Evolutionary conservation across 1,140 invertebrate genomes (phyloP), one percentile per base, ranked within the genome.

Genomic region (Myzus persicae): DNA sequence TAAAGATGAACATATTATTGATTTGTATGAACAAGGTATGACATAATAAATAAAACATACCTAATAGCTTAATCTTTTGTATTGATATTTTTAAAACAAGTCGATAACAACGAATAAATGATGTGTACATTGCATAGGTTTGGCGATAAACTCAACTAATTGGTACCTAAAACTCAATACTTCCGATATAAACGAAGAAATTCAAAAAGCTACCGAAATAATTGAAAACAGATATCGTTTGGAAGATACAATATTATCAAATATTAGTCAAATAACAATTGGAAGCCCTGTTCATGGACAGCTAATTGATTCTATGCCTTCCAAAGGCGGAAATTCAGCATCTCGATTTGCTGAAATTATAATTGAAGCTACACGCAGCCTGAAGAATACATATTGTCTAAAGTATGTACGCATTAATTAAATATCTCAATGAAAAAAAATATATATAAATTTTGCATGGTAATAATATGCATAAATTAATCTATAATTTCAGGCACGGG

Each of bases 291-390:
- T 96, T 36, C 95, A 96, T 88, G 96, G 96, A 18, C 95, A 97
- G 91, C 95, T 96, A n/a, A 96, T 97, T 44, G 95, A 96, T 76
- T 96, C 96, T 0, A 95, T 95, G 84, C 96, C 97, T 22, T 94
- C 95, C 8, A 96, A 96, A 93, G 96, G 96, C 40, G 95, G 97
- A 94, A 94, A 96, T 46, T 96, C 96, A 94, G 96, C 96, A n/a
- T 93, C 81, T 51, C 95, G 95, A 90, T 96, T 96, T 81, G 97
- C 96, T 0, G 95, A 96, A 93, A 95, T 96, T 36, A 96, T 96
- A 1, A 95, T 96, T 3, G 97, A 96, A 94, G 96, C 97, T n/a
- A 96, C 96, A 0, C 95, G 96, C 87, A 96, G 96, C 94, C 94
- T 97, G 5, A 94, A 95, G 0, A 95, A 96, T 87, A 94, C 94